Evolutionary conservation across 64 coral and sea anemone species (phyloP), one percentile per base, ranked within the genome.

Genomic region (Orbicella faveolata): DNA sequence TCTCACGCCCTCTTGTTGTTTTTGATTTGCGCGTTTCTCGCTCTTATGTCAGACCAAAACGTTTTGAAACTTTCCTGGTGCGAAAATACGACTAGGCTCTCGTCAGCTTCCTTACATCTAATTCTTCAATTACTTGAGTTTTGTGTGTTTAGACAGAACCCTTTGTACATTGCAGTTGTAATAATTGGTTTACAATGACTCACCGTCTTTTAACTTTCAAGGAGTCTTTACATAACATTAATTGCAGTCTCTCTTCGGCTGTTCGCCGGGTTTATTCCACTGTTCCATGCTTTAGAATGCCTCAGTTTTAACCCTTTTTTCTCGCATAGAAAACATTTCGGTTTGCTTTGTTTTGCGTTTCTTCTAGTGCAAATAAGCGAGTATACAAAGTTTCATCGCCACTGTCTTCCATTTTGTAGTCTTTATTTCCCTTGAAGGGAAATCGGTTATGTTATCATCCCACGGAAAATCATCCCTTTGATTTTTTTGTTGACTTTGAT

Each of bases 131-230:
- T 85, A 85, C 82, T n/a, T 51, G 20, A 68, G 82, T 51, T 52
- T 85, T 85, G 82, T 70, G 41, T 85, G 82, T 85, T 85, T 72
- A 72, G 82, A 85, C 82, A 85, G 82, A 39, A 41, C 19, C 64
- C 39, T 85, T 85, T 85, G 82, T 85, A 85, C 82, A 73, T 9
- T 72, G 10, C 61, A 70, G 82, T 72, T 85, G 82, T 85, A 85
- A 85, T 85, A 85, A 85, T 85, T 85, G 65, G 36, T 85, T 85
- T 73, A 85, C 82, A 85, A 85, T 85, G 64, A 70, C 34, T 52
- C 65, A 85, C 82, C 82, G 30, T 85, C 36, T 85, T 85, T 85
- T 52, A 73, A 85, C 61, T 85, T 85, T 85, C 82, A 72, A 85
- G 82, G 37, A 72, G 82, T 85, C 80, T 83, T 83, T 85, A 70